Evolutionary conservation across 2,888 invertebrate genomes (phyloP).

Genomic region (Mesochorus sp.): DNA sequence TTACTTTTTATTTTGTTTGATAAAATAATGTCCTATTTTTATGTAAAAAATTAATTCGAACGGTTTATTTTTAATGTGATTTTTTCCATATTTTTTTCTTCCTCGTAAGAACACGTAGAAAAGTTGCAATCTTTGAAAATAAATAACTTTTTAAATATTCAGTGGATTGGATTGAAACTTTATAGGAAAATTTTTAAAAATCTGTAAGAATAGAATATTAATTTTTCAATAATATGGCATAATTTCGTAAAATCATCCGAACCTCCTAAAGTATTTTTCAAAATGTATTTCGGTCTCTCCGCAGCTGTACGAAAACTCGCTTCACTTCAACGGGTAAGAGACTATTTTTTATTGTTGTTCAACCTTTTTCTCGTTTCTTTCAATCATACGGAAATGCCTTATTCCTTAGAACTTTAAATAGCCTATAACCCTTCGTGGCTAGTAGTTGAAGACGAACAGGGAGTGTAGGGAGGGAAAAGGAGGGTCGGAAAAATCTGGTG

Average conservation of each 20-base stretch:
- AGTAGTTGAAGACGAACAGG: neutral
- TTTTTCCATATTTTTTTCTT: no score
- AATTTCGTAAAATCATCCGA: no score
- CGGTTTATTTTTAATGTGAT: no score
- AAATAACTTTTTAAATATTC: no score
- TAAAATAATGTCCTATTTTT: neutral
- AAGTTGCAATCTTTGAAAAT: no score
- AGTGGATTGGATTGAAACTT: no score
- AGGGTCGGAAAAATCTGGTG: slow-evolving; percentile 45
- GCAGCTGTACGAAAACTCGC: neutral
- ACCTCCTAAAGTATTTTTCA: no score
- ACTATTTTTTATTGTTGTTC: neutral
- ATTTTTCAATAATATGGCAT: no score
- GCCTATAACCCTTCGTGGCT: slow-evolving; percentile 15
- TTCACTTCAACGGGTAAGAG: neutral
- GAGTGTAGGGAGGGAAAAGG: neutral
- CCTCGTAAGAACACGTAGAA: no score
- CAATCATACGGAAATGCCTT: slow-evolving; percentile 40
- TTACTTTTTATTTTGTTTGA: no score
- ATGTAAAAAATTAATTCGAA: no score
- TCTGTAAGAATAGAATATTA: neutral
- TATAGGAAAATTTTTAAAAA: no score
- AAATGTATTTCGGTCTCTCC: neutral
- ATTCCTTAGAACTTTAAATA: neutral
- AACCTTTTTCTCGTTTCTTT: neutral